These are phyloP conservation scores for Vespertilio murinus DNA, from an alignment of 2,797 vertebrate species.

Conservation along the genomic window DNA sequence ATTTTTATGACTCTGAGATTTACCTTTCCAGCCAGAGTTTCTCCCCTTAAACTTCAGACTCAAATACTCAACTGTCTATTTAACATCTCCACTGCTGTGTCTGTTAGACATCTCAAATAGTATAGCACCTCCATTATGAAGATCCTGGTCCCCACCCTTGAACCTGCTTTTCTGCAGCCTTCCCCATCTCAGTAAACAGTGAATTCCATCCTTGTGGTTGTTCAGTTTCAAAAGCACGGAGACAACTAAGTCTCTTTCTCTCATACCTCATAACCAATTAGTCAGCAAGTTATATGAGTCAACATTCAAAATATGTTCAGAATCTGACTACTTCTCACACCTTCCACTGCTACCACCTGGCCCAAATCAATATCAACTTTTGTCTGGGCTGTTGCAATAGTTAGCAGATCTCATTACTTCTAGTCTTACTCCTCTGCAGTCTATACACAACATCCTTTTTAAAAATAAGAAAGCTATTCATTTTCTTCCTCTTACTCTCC, in stretches of 20 bases:
- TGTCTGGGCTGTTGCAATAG: not conserved
- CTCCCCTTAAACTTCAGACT: not conserved
- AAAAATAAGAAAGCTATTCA: not conserved
- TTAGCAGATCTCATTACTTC: not conserved
- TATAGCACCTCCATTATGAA: not conserved
- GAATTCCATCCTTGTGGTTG: not conserved
- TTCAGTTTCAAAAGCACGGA: not conserved
- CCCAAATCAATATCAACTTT: not conserved
- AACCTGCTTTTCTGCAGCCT: not conserved
- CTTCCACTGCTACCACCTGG: not conserved
- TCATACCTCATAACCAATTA: not conserved
- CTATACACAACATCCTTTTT: not conserved
- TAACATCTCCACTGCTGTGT: not conserved
- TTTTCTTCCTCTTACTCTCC: not conserved
- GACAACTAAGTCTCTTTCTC: not conserved
- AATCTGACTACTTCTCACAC: not conserved
- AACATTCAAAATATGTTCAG: not conserved
- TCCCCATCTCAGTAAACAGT: not conserved
- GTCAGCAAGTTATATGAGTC: not conserved
- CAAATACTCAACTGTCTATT: not conserved
- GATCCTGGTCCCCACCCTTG: not conserved
- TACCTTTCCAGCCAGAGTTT: not conserved
- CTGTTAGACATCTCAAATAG: not conserved
- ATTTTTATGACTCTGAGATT: not conserved
- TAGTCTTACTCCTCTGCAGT: not conserved